phyloP scores from a whole-genome alignment of 1,140 invertebrate species.

The Aphis gossypii region DNA sequence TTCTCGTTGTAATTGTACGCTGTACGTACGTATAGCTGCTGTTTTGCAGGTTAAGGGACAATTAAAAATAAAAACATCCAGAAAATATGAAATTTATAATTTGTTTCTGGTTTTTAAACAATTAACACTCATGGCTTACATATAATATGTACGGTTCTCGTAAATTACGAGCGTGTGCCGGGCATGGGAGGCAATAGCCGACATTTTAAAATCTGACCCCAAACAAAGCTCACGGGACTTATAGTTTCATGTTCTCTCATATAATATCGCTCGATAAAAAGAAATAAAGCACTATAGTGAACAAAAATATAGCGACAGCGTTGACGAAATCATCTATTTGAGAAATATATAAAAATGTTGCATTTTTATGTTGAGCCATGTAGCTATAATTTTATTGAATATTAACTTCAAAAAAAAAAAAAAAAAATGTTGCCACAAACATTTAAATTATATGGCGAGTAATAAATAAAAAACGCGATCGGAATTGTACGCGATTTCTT shows the following conservation, averaged over 20 bases:
- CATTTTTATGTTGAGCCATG: not conserved
- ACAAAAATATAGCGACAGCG: not conserved
- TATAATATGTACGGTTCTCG: not conserved
- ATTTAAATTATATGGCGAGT: not conserved
- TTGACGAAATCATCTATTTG: not conserved
- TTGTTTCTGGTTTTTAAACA: not conserved
- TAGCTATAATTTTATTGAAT: not conserved
- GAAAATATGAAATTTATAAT: slow-evolving; percentile 3
- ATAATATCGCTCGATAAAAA: not conserved
- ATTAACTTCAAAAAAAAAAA: not conserved
- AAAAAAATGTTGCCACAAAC: not conserved
- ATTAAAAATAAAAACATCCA: not conserved
- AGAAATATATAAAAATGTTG: not conserved
- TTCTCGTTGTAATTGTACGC: not conserved
- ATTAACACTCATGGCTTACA: not conserved
- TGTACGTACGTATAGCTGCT: not conserved
- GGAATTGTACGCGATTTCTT: not conserved
- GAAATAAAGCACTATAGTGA: not conserved
- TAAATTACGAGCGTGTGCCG: not conserved
- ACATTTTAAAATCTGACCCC: not conserved
- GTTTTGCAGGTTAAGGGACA: not conserved
- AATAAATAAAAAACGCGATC: not conserved
- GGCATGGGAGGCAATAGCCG: not conserved
- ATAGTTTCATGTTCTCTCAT: not conserved
- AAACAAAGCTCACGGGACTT: not conserved